Evolutionary conservation across 1,140 invertebrate genomes (phyloP).

Genomic region (Plectus sambesii): DNA sequence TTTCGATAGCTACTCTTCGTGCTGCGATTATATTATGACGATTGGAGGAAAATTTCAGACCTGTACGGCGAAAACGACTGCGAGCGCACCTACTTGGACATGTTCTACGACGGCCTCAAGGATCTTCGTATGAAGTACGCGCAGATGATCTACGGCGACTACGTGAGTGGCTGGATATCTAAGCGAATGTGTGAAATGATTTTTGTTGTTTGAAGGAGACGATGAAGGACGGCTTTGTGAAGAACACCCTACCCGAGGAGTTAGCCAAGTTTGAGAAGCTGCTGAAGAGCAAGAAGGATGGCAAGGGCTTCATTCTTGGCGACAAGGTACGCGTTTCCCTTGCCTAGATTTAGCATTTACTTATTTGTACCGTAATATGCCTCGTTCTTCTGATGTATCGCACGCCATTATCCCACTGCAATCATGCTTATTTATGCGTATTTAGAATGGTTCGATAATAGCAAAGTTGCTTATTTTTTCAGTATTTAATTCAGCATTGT

Average conservation of each 20-base stretch:
- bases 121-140: slow-evolving; percentile 39
- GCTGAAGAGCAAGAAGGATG: slow-evolving; percentile 21
- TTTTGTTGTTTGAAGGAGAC: slow-evolving; percentile 18
- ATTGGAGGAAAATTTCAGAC: slow-evolving; percentile 39
- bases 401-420: too few species aligned
- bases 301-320: slow-evolving; percentile 19
- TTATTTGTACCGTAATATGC: too few species aligned
- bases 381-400: too few species aligned
- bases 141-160: slow-evolving; percentile 43
- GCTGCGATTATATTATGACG: too few species aligned
- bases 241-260: slow-evolving; percentile 29
- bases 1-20: too few species aligned
- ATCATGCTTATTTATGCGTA: too few species aligned
- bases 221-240: slow-evolving; percentile 36
- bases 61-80: slow-evolving; percentile 22
- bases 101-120: slow-evolving; percentile 42
- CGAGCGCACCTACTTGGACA: slow-evolving; percentile 33
- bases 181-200: neutral
- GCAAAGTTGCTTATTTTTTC: too few species aligned
- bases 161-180: slow-evolving; percentile 30
- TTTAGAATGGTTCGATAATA: too few species aligned
- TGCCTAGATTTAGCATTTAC: too few species aligned
- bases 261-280: slow-evolving; percentile 28
- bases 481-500: too few species aligned
- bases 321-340: slow-evolving; percentile 33